Conservation (phyloP, 2,888 invertebrate genomes). For the Pogonocherus hispidulus region DNA sequence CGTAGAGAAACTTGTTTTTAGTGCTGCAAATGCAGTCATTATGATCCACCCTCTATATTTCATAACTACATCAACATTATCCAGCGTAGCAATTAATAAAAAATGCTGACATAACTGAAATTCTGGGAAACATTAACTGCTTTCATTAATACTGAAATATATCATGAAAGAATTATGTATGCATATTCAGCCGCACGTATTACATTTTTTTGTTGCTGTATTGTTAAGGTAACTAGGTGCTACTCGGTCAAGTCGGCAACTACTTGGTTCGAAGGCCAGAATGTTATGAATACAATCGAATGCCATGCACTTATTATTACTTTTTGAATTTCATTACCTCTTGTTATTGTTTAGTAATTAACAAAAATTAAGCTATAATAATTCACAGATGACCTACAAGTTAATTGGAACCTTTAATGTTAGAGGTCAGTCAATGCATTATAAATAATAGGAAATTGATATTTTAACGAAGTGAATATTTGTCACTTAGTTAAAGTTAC, state of each 20-base stretch:
- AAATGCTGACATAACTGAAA: neutral
- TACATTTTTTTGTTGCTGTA: neutral
- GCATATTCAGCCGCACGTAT: constrained; percentile 3
- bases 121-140: constrained; percentile 10
- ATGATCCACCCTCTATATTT: too few species aligned
- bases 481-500: too few species aligned
- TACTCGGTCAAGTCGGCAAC: neutral
- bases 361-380: neutral
- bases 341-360: neutral
- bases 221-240: constrained; percentile 5
- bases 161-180: constrained; percentile 1
- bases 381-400: neutral
- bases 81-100: neutral
- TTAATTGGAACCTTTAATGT: neutral
- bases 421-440: neutral
- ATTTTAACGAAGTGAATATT: too few species aligned
- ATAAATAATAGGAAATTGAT: too few species aligned
- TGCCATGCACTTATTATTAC: neutral
- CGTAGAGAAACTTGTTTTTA: too few species aligned
- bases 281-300: neutral
- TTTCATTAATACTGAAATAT: neutral
- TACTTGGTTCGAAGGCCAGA: neutral
- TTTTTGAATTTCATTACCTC: neutral
- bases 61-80: too few species aligned
- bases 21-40: too few species aligned